Evolutionary conservation across 2,113 vertebrate species (phyloP).

Genomic region (Atlantisia rogersi): DNA sequence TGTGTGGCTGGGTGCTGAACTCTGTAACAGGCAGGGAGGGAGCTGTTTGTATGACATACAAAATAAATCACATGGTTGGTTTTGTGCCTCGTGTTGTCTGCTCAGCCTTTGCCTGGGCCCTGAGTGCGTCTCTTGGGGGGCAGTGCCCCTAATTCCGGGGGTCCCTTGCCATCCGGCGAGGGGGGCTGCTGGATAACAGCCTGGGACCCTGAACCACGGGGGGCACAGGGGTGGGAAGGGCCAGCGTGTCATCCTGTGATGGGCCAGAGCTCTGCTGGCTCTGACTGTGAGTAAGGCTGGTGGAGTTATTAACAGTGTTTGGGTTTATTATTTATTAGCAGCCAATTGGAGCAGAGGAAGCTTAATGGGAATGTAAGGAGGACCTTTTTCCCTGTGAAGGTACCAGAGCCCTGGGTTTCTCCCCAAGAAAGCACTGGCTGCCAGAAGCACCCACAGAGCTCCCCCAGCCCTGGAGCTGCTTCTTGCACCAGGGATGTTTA

Average conservation of each 20-base stretch:
- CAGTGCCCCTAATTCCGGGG: rapidly evolving
- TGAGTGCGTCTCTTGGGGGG: rapidly evolving
- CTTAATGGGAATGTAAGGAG: no score
- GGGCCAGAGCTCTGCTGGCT: background rate
- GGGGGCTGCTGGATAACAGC: background rate
- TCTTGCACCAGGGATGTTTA: rapidly evolving
- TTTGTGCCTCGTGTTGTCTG: background rate
- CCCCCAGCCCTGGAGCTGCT: background rate
- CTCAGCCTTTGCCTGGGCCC: background rate
- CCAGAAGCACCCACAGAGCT: background rate
- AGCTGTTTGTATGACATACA: background rate
- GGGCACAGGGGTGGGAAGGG: background rate
- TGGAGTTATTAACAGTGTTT: no score
- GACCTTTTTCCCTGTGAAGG: no score
- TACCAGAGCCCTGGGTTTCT: background rate
- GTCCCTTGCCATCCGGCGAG: background rate
- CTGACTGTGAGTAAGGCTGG: background rate
- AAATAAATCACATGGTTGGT: background rate
- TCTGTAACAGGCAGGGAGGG: background rate
- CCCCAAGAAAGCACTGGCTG: background rate
- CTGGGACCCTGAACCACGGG: rapidly evolving
- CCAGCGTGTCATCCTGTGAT: rapidly evolving
- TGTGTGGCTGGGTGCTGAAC: background rate
- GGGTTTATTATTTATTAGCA: no score
- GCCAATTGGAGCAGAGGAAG: no score